These are phyloP conservation scores for Fregata magnificens DNA, from an alignment of 2,113 vertebrate genomes.

Conservation along the genomic window DNA sequence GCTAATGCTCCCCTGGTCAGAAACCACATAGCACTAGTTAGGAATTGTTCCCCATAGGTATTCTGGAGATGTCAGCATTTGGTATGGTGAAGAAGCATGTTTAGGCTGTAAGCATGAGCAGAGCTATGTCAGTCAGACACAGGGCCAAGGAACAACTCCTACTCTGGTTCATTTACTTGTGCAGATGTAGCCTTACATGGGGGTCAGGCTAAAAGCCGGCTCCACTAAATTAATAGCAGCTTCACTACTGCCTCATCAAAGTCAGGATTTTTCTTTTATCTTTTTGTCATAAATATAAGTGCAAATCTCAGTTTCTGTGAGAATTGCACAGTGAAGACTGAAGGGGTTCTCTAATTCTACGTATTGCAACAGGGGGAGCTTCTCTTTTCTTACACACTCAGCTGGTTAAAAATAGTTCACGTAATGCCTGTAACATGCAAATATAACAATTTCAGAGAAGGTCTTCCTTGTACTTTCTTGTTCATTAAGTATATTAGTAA, in stretches of 20 bases:
- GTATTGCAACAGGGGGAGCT: neutral
- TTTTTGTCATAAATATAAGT: neutral
- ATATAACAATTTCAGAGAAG: neutral
- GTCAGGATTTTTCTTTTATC: neutral
- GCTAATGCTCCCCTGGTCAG: neutral
- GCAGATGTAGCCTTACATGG: neutral
- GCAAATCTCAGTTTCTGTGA: neutral
- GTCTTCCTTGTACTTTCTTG: neutral
- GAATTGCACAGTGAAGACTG: neutral
- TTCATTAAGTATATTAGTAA: neutral
- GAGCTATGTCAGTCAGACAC: neutral
- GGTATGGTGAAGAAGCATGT: neutral
- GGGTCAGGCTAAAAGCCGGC: neutral
- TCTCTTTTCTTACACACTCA: neutral
- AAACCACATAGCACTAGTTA: neutral
- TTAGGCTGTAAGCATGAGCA: neutral
- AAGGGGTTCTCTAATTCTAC: neutral
- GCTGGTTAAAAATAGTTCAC: neutral
- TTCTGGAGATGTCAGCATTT: neutral
- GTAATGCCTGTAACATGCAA: neutral
- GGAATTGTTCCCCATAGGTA: neutral
- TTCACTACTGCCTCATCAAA: neutral
- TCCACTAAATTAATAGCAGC: neutral
- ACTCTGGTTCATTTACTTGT: neutral
- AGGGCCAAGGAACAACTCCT: neutral